Base-by-base conservation (phyloP, 1,140 invertebrate genomes). In the Diabrotica undecimpunctata region DNA sequence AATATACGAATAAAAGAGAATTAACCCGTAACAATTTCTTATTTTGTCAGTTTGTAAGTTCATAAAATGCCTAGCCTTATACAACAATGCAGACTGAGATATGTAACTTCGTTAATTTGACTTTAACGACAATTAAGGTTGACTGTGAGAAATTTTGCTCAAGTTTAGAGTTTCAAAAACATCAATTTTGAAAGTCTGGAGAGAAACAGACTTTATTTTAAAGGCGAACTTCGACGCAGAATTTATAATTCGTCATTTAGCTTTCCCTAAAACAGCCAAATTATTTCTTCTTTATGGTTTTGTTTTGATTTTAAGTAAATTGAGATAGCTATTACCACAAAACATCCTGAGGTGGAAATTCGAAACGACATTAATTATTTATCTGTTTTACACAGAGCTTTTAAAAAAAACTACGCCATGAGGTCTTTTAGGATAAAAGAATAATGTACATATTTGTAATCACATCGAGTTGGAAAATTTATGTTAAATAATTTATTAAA, bases 51-150 rank as follows among this genome's bases (percentile, higher is more conserved):
- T 46, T 46, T 46, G 41, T n/a, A 46, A 46, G 41, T 46, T 55
- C 25, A 25, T 10, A 10, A 55, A 11, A 35, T 55, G 13, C 13
- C 12, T 13, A 10, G 35, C 25, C 13, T 55, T 55, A 55, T 55
- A 55, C 25, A 25, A 55, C 25, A 11, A 55, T 55, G 9, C 35
- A 35, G 13, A 35, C 54, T 55, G 54, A 55, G 35, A 25, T 55
- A 55, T 14, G 54, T 35, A 55, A 55, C 54, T 25, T 55, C 54
- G 54, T 55, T 55, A 55, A 55, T 55, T 25, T 55, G 12, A 55
- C n/a, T 55, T 14, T 25, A 8, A 9, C 54, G 8, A 55, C 10
- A 55, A 55, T 55, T 55, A 35, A 55, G 35, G 6, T 25, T 55
- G 12, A 25, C 54, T 55, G 54, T 11, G 54, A 36, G 54, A 10